These are phyloP conservation scores for Cheilosia vulpina DNA, from an alignment of 2,888 invertebrate genomes.

Conservation along the genomic window DNA sequence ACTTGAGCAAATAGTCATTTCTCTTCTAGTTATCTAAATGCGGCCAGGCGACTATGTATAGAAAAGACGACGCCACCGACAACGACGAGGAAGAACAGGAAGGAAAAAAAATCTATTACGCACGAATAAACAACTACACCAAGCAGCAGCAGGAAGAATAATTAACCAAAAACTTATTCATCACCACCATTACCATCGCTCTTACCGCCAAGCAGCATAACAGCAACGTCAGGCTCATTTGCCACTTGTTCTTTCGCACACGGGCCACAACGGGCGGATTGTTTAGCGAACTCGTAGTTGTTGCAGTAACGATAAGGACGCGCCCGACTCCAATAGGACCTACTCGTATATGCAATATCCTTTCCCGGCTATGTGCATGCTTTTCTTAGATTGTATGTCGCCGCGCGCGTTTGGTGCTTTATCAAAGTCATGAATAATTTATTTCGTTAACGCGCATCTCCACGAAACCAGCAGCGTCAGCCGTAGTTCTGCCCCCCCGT, in stretches of 20 bases:
- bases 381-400: conserved; percentile 69
- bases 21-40: conserved; percentile 71
- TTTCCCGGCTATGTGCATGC: conserved; percentile 47
- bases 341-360: conserved; percentile 33
- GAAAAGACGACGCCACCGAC: not conserved
- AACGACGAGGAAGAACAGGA: not conserved
- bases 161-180: conserved; percentile 73
- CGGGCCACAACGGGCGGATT: not conserved
- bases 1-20: conserved; percentile 66
- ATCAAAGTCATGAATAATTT: conserved; percentile 75
- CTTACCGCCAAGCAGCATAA: not conserved
- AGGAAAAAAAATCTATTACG: conserved; percentile 51
- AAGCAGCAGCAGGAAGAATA: conserved; percentile 51
- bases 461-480: not conserved
- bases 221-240: conserved; percentile 47
- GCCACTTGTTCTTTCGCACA: conserved; percentile 28
- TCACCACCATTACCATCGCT: conserved; percentile 56
- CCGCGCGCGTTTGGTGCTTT: conserved; percentile 63
- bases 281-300: conserved; percentile 35
- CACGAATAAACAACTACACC: conserved; percentile 61
- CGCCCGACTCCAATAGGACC: conserved; percentile 2
- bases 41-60: conserved; percentile 33
- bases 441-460: conserved; percentile 55
- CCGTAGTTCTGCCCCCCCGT: not conserved
- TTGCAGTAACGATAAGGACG: conserved; percentile 66